These are phyloP conservation scores for Leucoma salicis DNA, from an alignment of 2,888 invertebrate species.

Conservation along the genomic window DNA sequence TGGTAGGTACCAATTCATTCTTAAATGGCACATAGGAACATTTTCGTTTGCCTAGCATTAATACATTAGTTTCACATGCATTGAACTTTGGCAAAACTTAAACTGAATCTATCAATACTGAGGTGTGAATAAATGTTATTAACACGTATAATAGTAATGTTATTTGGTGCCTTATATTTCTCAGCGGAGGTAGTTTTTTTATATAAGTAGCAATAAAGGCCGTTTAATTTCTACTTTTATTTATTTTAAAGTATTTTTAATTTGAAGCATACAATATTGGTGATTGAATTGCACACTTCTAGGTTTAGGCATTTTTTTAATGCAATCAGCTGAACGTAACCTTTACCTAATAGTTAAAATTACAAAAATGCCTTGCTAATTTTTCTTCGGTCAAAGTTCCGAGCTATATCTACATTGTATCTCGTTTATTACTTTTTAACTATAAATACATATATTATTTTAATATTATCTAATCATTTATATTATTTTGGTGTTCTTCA, in stretches of 20 bases:
- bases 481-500: constrained; percentile 78
- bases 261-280: background rate
- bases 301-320: constrained; percentile 13
- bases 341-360: constrained; percentile 14
- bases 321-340: constrained; percentile 4
- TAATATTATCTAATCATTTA: constrained; percentile 45
- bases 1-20: no score
- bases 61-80: no score
- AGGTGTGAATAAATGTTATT: constrained; percentile 22
- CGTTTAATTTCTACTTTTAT: constrained; percentile 11
- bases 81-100: no score
- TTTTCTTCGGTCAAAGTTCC: constrained; percentile 16
- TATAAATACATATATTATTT: constrained; percentile 35
- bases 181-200: constrained; percentile 29
- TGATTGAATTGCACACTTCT: background rate
- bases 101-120: no score
- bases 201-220: constrained; percentile 19
- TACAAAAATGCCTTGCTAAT: constrained; percentile 20
- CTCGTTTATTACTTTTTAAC: constrained; percentile 35
- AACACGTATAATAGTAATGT: background rate
- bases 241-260: background rate
- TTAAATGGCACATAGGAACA: no score
- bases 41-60: no score
- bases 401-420: constrained; percentile 19
- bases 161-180: constrained; percentile 12